Conservation (phyloP, 2,113 vertebrate genomes). For the Cavia aperea region DNA sequence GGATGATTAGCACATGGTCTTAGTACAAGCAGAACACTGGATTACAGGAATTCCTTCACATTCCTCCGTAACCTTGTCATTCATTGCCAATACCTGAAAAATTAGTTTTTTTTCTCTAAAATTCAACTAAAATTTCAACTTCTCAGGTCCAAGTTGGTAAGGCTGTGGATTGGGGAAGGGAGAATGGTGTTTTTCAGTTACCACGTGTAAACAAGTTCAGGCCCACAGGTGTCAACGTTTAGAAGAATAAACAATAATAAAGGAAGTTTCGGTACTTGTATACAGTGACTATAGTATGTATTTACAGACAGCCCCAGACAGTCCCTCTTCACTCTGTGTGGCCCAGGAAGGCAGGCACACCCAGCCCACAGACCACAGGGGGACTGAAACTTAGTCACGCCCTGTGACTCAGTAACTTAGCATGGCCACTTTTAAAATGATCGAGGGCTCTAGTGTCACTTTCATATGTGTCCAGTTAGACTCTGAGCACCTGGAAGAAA, state of each 20-base stretch:
- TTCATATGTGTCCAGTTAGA: background rate
- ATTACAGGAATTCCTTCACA: background rate
- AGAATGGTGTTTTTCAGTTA: background rate
- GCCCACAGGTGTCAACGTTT: background rate
- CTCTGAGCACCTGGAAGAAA: background rate
- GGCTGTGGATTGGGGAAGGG: background rate
- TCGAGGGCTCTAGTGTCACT: background rate
- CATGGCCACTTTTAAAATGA: background rate
- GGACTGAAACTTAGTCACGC: background rate
- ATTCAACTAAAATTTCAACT: conserved; percentile 9
- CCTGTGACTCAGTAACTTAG: background rate
- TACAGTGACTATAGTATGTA: background rate
- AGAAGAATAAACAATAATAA: background rate
- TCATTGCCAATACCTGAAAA: background rate
- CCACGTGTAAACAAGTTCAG: background rate
- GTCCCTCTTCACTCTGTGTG: background rate
- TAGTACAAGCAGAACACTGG: background rate
- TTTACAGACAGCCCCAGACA: background rate
- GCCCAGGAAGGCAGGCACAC: background rate
- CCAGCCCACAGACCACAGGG: background rate
- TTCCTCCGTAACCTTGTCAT: background rate
- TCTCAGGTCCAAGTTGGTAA: background rate
- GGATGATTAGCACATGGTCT: background rate
- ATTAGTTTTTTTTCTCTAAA: background rate
- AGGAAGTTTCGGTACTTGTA: background rate